Evolutionary conservation across 2,797 vertebrate genomes (phyloP).

Genomic region (Clarias fuscus): DNA sequence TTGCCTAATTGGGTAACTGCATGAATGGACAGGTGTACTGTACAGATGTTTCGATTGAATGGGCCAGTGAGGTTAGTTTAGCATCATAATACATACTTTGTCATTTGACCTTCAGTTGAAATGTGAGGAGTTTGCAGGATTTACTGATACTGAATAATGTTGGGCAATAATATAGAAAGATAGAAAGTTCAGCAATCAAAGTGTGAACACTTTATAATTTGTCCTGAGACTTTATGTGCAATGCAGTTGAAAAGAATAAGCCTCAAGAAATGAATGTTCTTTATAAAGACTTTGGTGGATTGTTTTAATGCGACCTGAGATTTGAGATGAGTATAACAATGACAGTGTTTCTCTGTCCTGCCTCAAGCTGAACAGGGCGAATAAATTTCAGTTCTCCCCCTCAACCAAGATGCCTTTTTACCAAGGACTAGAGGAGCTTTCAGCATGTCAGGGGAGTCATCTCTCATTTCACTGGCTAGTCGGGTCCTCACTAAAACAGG

Average conservation of each 20-base stretch:
- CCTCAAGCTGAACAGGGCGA: slow-evolving; percentile 31
- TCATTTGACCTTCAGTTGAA: not conserved
- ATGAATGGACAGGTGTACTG: not conserved
- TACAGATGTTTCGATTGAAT: not conserved
- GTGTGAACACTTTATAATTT: not conserved
- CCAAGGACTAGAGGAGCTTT: slow-evolving; percentile 42
- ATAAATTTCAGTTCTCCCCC: slow-evolving; percentile 16
- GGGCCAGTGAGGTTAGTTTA: not conserved
- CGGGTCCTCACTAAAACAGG: slow-evolving; percentile 23
- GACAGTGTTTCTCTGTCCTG: slow-evolving; percentile 18
- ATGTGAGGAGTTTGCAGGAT: too few species aligned
- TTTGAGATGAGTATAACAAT: not conserved
- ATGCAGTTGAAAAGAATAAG: slow-evolving; percentile 16
- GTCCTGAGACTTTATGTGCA: not conserved
- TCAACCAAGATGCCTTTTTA: slow-evolving; percentile 38
- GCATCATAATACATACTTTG: not conserved
- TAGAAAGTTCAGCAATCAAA: slow-evolving; percentile 9
- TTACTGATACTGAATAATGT: not conserved
- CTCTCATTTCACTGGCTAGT: slow-evolving; percentile 41
- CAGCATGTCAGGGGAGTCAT: slow-evolving; percentile 33
- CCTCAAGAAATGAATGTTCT: slow-evolving; percentile 28
- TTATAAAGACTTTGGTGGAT: slow-evolving; percentile 24
- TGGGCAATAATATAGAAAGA: not conserved
- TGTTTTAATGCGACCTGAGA: slow-evolving; percentile 30
- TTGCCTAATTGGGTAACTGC: not conserved